Evolutionary conservation across 2,113 vertebrate species (phyloP).

Genomic region (Sorex araneus): DNA sequence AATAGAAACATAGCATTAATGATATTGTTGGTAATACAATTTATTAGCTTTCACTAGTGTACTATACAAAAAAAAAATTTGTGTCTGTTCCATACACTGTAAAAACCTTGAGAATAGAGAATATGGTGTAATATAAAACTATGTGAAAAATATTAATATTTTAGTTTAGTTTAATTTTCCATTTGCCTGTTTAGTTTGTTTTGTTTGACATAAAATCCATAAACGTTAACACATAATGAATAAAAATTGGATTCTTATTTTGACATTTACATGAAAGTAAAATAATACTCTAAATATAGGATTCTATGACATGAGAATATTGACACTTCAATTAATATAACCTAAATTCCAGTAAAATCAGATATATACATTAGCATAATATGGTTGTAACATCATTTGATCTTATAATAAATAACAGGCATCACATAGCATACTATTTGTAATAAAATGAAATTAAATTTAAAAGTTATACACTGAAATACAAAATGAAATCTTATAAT

Average conservation of each 20-base stretch:
- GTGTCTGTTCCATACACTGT: neutral
- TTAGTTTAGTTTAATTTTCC: constrained; percentile 11
- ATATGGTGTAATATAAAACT: neutral
- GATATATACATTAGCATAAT: neutral
- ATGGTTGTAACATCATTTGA: neutral
- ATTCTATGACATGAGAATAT: neutral
- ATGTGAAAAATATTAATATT: neutral
- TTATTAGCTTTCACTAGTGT: neutral
- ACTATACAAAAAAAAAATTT: too few species aligned
- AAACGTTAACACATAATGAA: constrained; percentile 31
- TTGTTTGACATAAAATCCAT: neutral
- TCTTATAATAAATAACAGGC: neutral
- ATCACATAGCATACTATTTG: neutral
- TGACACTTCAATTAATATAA: neutral
- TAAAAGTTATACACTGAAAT: constrained; percentile 35
- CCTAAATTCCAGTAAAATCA: neutral
- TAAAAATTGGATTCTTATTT: neutral
- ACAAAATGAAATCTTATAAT: neutral
- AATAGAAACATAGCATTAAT: neutral
- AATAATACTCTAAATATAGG: neutral
- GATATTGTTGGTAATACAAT: neutral
- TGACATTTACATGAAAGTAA: neutral
- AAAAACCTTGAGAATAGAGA: neutral
- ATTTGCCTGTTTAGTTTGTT: neutral
- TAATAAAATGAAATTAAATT: neutral